Evolutionary conservation across 2,113 vertebrate species (phyloP).

Genomic region (Eonycteris spelaea): DNA sequence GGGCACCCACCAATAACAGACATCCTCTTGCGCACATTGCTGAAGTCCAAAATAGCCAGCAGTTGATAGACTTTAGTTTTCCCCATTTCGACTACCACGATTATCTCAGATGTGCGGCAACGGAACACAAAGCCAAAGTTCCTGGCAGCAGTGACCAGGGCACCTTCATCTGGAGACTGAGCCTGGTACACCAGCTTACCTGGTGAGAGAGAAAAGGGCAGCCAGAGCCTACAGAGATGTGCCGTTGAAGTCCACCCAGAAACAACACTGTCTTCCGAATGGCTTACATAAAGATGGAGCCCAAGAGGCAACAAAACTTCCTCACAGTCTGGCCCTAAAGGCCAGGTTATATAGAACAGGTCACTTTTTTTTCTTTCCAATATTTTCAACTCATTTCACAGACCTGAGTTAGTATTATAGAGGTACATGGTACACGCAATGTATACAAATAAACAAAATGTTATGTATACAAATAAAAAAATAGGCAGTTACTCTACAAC

Average conservation of each 20-base stretch:
- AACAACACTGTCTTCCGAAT: not conserved
- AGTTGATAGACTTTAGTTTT: constrained; percentile 86
- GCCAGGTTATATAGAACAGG: not conserved
- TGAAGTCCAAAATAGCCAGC: constrained; percentile 95
- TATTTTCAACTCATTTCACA: constrained; percentile 19
- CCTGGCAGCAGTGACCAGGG: constrained; percentile 94
- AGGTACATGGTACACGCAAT: not conserved
- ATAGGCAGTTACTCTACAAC: not conserved
- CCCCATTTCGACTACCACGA: constrained; percentile 91
- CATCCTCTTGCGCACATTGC: constrained; percentile 95
- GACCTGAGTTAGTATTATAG: not conserved
- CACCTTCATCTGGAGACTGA: constrained; percentile 97
- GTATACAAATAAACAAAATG: not conserved
- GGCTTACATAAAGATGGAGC: not conserved
- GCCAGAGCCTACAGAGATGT: not conserved
- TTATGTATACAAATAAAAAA: not conserved
- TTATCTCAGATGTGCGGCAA: constrained; percentile 91
- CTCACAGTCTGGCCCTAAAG: not conserved
- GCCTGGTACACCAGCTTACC: constrained; percentile 93
- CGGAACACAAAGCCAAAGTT: constrained; percentile 96
- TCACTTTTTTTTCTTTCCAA: not conserved
- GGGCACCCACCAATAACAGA: constrained; percentile 91
- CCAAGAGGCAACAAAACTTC: not conserved
- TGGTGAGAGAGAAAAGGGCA: constrained; percentile 67
- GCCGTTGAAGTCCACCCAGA: not conserved